Evolutionary conservation across 2,888 invertebrate species (phyloP), one percentile per base, ranked within the genome.

Genomic region (Synergus japonicus): DNA sequence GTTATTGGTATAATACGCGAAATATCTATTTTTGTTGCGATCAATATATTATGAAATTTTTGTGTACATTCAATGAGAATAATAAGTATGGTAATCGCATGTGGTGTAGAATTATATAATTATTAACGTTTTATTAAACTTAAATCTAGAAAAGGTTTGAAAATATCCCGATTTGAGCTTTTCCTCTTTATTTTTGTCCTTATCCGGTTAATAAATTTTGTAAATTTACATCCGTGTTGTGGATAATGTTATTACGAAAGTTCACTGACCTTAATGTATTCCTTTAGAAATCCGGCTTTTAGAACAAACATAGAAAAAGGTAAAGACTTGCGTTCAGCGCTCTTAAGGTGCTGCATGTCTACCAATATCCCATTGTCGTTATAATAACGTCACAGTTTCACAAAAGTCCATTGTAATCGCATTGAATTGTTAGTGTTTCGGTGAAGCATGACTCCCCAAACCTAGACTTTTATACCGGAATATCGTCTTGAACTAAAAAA

Each of bases 351-450:
- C 83, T 79, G 81, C 82, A 82, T 81, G 81, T 84, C 83, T 85
- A 83, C 85, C 87, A 86, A 87, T 86, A 87, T n/a, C 29, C 49
- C 76, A 76, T 76, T 81, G 83, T 82, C 80, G 82, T 87, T 86
- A 37, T 37, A 87, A 87, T 87, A 87, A 87, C 85, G 84, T 85
- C 85, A 81, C 76, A 65, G 69, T 79, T 83, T 83, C 81, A 88
- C 88, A 88, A 88, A 87, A 88, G 87, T 86, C 88, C 85, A 88
- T 89, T 87, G 88, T 87, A 83, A 80, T 84, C 81, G 79, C 82
- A 79, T 80, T 80, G 79, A 83, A 89, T 88, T 88, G 89, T 88
- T 89, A 87, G 88, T 87, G 78, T 85, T 85, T 83, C 82, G 46
- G 22, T 46, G 67, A 66, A 66, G 66, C 66, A n/a, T n/a, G 18